Evolutionary conservation across 2,888 invertebrate species (phyloP).

Genomic region (Acanthoscelides obtectus): DNA sequence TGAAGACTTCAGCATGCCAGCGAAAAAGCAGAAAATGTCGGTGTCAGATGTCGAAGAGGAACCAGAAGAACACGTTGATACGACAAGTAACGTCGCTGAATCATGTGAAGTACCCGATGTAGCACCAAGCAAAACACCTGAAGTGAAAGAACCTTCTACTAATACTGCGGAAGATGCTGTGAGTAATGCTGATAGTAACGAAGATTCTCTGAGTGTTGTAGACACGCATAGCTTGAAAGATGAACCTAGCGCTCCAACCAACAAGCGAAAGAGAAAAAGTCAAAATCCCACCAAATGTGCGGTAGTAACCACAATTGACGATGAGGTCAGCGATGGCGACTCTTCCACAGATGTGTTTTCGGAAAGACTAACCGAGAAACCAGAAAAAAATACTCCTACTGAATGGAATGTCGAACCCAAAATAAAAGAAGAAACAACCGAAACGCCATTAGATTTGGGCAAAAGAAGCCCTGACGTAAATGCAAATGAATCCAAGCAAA

Average conservation of each 20-base stretch:
- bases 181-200: conserved; percentile 63
- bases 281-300: conserved; percentile 82
- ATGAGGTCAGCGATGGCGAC: conserved; percentile 56
- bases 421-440: conserved; percentile 28
- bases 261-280: conserved; percentile 80
- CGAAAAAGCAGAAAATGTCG: conserved; percentile 57
- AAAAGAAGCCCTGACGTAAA: conserved; percentile 48
- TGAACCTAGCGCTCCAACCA: conserved; percentile 55
- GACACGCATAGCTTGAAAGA: conserved; percentile 55
- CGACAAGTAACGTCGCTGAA: neutral
- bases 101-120: neutral
- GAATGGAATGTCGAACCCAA: conserved; percentile 23
- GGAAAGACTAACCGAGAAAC: conserved; percentile 28
- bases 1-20: conserved; percentile 65
- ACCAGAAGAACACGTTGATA: conserved; percentile 30
- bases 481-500: conserved; percentile 44
- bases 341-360: conserved; percentile 54
- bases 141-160: neutral
- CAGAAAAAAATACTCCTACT: conserved; percentile 20
- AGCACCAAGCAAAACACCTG: neutral
- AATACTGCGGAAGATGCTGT: conserved; percentile 53
- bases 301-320: conserved; percentile 52
- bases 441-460: conserved; percentile 46
- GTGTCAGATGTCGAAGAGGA: conserved; percentile 55
- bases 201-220: conserved; percentile 55